These are phyloP conservation scores for Troides oblongomaculatus DNA, from an alignment of 2,888 invertebrate genomes.

Conservation along the genomic window DNA sequence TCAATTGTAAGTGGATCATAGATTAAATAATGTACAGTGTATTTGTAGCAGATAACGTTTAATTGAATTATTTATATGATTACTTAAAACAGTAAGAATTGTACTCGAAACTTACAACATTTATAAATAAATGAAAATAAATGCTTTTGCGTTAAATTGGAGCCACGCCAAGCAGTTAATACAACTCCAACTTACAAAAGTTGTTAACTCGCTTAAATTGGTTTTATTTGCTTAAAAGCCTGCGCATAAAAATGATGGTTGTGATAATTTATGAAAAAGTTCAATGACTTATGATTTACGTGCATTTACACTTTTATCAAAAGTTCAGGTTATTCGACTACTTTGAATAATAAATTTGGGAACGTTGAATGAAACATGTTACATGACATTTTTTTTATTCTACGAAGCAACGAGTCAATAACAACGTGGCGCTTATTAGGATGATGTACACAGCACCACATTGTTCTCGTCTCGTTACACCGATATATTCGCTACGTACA, in stretches of 20 bases:
- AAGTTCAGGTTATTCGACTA: neutral
- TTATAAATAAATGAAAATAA: slow-evolving; percentile 18
- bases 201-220: slow-evolving; percentile 40
- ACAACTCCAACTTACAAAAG: slow-evolving; percentile 22
- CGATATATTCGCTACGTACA: too few species aligned
- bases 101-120: neutral
- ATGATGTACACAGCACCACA: too few species aligned
- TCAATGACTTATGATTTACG: slow-evolving; percentile 8
- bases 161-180: slow-evolving; percentile 23
- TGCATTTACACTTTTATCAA: neutral
- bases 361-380: too few species aligned
- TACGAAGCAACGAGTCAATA: too few species aligned
- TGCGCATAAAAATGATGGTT: slow-evolving; percentile 32
- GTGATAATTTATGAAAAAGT: slow-evolving; percentile 2
- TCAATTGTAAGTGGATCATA: too few species aligned
- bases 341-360: too few species aligned
- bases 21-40: neutral
- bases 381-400: too few species aligned
- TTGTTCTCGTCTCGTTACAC: too few species aligned
- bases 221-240: slow-evolving; percentile 78
- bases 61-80: neutral
- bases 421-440: too few species aligned
- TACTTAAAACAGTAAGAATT: neutral
- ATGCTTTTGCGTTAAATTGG: slow-evolving; percentile 21
- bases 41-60: neutral